Evolutionary conservation across 1,140 invertebrate species (phyloP).

Genomic region (Cryptotermes secundus): DNA sequence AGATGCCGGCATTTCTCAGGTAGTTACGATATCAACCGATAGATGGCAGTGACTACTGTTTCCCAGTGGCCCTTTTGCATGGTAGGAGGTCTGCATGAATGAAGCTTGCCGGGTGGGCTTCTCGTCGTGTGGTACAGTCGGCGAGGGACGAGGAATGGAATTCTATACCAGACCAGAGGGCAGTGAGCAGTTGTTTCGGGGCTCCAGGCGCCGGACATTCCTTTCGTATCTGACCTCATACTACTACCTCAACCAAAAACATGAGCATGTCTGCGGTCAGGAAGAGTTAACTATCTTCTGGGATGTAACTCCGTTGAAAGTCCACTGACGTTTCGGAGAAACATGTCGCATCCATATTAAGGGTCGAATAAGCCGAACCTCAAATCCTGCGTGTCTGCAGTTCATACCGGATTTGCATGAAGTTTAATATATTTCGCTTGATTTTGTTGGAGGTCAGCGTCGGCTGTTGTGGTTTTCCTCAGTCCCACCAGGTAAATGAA

Average conservation of each 20-base stretch:
- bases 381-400: too few relatives aligned
- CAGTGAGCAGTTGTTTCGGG: conserved; percentile 32
- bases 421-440: too few relatives aligned
- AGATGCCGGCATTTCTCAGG: background rate
- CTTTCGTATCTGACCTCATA: conserved; percentile 35
- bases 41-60: conserved; percentile 17
- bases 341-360: too few relatives aligned
- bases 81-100: conserved; percentile 36
- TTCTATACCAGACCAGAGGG: conserved; percentile 26
- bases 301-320: too few relatives aligned
- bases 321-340: too few relatives aligned
- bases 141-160: conserved; percentile 33
- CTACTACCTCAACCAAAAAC: background rate
- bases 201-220: conserved; percentile 35
- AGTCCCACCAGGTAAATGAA: too few relatives aligned
- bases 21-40: background rate
- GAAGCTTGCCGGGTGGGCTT: conserved; percentile 35
- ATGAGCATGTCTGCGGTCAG: background rate
- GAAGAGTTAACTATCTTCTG: too few relatives aligned
- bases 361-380: too few relatives aligned
- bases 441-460: too few relatives aligned
- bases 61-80: conserved; percentile 4
- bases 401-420: too few relatives aligned
- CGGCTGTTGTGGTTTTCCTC: too few relatives aligned
- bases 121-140: background rate